Evolutionary conservation across 2,888 invertebrate genomes (phyloP).

Genomic region (Drosophila barbarae): DNA sequence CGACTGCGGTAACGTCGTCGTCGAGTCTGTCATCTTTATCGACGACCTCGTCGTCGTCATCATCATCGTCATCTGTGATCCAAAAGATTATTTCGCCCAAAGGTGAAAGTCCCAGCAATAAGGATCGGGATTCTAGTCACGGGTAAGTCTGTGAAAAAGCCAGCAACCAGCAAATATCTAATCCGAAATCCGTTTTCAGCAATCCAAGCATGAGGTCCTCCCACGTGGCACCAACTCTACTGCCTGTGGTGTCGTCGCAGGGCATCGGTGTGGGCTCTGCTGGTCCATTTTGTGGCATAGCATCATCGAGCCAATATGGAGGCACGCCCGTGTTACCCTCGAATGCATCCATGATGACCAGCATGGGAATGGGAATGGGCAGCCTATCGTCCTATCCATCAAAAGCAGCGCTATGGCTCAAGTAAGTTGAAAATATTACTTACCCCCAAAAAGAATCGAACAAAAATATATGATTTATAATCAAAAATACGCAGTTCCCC

Average conservation of each 20-base stretch:
- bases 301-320: slow-evolving; percentile 43
- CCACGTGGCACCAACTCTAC: slow-evolving; percentile 21
- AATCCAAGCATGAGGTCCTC: slow-evolving; percentile 45
- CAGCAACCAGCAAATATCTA: background rate
- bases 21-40: slow-evolving; percentile 45
- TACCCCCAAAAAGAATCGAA: background rate
- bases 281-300: slow-evolving; percentile 34
- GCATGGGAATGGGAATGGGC: slow-evolving; percentile 27
- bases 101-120: slow-evolving; percentile 86
- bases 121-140: slow-evolving; percentile 92
- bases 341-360: slow-evolving; percentile 41
- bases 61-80: slow-evolving; percentile 79
- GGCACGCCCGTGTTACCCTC: slow-evolving; percentile 40
- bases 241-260: slow-evolving; percentile 37
- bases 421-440: slow-evolving; percentile 34
- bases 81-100: slow-evolving; percentile 87
- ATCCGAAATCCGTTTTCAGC: slow-evolving; percentile 22
- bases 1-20: slow-evolving; percentile 51
- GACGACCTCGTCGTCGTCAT: slow-evolving; percentile 70
- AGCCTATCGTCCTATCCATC: slow-evolving; percentile 64
- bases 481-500: slow-evolving; percentile 31
- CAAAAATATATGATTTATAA: background rate
- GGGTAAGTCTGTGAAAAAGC: slow-evolving; percentile 81
- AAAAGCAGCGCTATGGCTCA: slow-evolving; percentile 77
- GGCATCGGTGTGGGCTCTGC: slow-evolving; percentile 39